Conservation (phyloP, 2,113 vertebrate genomes). For the Capreolus pygargus region DNA sequence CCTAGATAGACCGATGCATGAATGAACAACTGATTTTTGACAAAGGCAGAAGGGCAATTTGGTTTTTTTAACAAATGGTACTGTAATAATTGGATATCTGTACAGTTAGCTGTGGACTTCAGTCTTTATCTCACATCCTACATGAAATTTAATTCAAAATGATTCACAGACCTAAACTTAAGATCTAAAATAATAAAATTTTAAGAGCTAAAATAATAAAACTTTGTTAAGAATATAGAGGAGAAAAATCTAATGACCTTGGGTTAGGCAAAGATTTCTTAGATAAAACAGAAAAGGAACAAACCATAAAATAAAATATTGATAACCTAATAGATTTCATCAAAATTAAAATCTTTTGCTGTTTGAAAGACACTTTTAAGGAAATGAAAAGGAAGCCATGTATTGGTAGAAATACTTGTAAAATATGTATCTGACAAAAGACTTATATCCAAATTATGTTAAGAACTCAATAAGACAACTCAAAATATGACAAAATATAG, state of each 20-base stretch:
- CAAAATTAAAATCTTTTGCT: conserved; percentile 25
- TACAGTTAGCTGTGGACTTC: background rate
- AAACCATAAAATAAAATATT: background rate
- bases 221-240: background rate
- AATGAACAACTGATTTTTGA: background rate
- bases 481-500: background rate
- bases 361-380: background rate
- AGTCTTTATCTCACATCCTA: background rate
- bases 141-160: background rate
- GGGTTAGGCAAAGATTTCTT: background rate
- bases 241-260: background rate
- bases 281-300: background rate
- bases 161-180: background rate
- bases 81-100: background rate
- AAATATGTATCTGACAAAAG: background rate
- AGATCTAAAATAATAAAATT: background rate
- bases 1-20: background rate
- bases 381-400: background rate
- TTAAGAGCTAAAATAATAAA: background rate
- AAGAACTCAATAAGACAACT: background rate
- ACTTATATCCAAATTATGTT: background rate
- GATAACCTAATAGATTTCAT: background rate
- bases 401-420: background rate
- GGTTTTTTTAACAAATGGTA: background rate
- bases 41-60: background rate